Evolutionary conservation across 2,888 invertebrate genomes (phyloP).

Genomic region (Celastrina argiolus): DNA sequence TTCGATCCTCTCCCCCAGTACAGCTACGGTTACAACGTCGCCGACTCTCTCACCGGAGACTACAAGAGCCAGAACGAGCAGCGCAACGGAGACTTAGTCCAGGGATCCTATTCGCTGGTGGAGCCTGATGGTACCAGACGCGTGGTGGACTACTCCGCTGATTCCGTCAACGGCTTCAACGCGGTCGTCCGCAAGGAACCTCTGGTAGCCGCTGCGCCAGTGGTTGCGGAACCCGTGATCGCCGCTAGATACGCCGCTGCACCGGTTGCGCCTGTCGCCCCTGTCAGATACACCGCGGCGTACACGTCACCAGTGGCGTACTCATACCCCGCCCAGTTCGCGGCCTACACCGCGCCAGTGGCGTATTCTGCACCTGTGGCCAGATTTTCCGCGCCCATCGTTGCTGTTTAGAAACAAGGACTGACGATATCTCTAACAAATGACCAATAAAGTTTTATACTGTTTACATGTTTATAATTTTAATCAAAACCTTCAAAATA

Average conservation of each 20-base stretch:
- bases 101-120: conserved; percentile 58
- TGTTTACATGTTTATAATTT: conserved; percentile 25
- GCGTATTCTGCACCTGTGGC: conserved; percentile 33
- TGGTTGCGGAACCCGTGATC: conserved; percentile 41
- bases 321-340: conserved; percentile 44
- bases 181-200: conserved; percentile 60
- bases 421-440: conserved; percentile 45
- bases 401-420: conserved; percentile 46
- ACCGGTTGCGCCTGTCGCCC: conserved; percentile 31
- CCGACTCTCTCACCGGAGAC: conserved; percentile 61
- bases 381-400: conserved; percentile 48
- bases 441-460: conserved; percentile 51
- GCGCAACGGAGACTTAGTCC: conserved; percentile 72
- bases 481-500: no score
- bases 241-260: conserved; percentile 45
- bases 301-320: conserved; percentile 42
- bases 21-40: conserved; percentile 60
- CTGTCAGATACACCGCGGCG: conserved; percentile 45
- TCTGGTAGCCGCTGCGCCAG: conserved; percentile 47
- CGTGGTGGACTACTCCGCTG: conserved; percentile 58
- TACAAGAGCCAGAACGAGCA: conserved; percentile 67
- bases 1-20: conserved; percentile 79
- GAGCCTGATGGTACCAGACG: conserved; percentile 64
- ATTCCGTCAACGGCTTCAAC: conserved; percentile 60
- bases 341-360: conserved; percentile 34